Evolutionary conservation across 2,113 vertebrate species (phyloP).

Genomic region (Parus major): DNA sequence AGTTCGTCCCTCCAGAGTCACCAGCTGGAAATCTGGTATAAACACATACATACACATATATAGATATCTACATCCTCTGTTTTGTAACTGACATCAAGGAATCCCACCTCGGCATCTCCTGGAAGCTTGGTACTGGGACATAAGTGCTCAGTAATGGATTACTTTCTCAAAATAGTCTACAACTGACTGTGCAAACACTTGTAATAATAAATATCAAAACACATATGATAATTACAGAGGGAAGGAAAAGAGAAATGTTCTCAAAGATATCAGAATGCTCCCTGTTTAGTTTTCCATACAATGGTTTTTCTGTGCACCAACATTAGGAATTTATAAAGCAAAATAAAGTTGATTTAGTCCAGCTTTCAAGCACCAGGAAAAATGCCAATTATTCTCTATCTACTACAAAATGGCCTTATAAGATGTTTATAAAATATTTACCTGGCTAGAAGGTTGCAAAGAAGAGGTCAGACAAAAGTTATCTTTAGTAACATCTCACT

Average conservation of each 20-base stretch:
- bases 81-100: background rate
- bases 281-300: background rate
- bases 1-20: background rate
- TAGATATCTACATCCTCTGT: background rate
- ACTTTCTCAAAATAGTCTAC: background rate
- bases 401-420: background rate
- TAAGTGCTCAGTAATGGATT: background rate
- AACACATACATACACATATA: accelerated
- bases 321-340: background rate
- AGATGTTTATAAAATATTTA: background rate
- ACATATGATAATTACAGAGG: background rate
- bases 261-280: background rate
- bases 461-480: background rate
- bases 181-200: background rate
- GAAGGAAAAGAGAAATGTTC: background rate
- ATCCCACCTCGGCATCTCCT: background rate
- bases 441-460: background rate
- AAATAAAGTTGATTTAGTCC: background rate
- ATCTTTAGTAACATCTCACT: background rate
- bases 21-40: background rate
- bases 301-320: background rate
- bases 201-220: background rate
- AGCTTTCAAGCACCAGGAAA: background rate
- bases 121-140: background rate
- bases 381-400: background rate